Percentiles rank a stretch among this genome's conserved stretches.
Evolutionary conservation across 2,797 vertebrate species (phyloP).

Genomic region (Amblyopsis hoosieri): DNA sequence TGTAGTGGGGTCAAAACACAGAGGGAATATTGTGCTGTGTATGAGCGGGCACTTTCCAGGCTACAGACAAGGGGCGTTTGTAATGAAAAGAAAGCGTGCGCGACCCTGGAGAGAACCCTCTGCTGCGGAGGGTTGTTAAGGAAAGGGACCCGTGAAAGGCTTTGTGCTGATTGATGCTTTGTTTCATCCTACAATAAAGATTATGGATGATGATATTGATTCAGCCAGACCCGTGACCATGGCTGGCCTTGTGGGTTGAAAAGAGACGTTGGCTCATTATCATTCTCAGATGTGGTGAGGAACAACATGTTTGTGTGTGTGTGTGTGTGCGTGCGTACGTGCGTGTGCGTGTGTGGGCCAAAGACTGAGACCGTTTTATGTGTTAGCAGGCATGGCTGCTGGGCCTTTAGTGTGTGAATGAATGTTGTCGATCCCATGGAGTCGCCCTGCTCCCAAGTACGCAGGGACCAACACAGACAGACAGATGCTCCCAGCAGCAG

Average conservation of each 20-base stretch:
- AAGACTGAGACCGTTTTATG: constrained; percentile 65
- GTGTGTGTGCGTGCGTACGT: constrained; percentile 7
- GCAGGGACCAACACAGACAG: constrained; percentile 31
- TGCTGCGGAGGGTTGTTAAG: constrained; percentile 59
- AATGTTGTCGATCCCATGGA: constrained; percentile 59
- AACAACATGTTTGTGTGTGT: constrained; percentile 29
- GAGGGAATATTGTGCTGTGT: constrained; percentile 39
- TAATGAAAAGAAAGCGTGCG: constrained; percentile 48
- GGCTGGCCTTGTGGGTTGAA: constrained; percentile 72
- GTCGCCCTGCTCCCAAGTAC: constrained; percentile 50
- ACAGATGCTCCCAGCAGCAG: constrained; percentile 59
- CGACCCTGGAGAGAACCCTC: constrained; percentile 60
- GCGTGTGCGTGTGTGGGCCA: constrained; percentile 40
- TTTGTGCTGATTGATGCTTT: constrained; percentile 75
- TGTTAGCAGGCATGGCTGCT: constrained; percentile 59
- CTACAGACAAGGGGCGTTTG: constrained; percentile 26
- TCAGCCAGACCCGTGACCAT: constrained; percentile 67
- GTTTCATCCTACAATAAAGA: constrained; percentile 80
- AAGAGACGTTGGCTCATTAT: constrained; percentile 73
- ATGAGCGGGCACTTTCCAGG: constrained; percentile 36
- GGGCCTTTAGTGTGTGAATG: constrained; percentile 56
- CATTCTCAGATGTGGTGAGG: constrained; percentile 62
- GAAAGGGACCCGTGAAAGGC: constrained; percentile 67
- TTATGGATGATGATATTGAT: constrained; percentile 80
- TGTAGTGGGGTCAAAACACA: constrained; percentile 20